Percentiles rank a stretch among this genome's conserved stretches.
phyloP scores from a whole-genome alignment of 2,797 vertebrate genomes.

The Lutjanus argentimaculatus region DNA sequence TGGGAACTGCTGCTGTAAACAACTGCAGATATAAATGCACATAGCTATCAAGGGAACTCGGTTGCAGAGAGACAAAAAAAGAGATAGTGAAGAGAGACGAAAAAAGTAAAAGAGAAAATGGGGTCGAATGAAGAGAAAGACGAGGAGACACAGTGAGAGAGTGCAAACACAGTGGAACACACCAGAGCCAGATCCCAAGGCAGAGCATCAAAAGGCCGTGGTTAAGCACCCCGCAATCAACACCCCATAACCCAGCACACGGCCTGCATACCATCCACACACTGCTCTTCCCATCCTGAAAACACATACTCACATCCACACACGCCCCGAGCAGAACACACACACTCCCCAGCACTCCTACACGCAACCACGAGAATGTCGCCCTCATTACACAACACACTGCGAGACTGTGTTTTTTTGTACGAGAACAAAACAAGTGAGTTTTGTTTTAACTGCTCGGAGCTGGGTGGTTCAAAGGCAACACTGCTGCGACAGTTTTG shows the following conservation, averaged over 20 bases:
- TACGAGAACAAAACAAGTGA: conserved; percentile 68
- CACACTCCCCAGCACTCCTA: conserved; percentile 49
- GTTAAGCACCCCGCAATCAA: conserved; percentile 83
- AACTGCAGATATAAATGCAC: conserved; percentile 27
- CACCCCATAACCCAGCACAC: conserved; percentile 82
- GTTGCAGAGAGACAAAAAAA: conserved; percentile 9
- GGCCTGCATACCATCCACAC: conserved; percentile 75
- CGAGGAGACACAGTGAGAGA: conserved; percentile 41
- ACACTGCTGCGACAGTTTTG: conserved; percentile 41
- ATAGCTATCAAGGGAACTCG: not conserved
- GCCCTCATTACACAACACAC: conserved; percentile 63
- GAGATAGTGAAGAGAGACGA: conserved; percentile 3
- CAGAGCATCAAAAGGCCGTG: conserved; percentile 77
- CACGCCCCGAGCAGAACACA: conserved; percentile 43
- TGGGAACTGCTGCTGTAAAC: conserved; percentile 26
- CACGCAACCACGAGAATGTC: conserved; percentile 70
- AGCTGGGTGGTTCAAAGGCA: conserved; percentile 68
- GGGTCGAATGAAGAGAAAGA: conserved; percentile 16
- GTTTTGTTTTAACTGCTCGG: conserved; percentile 58
- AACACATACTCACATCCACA: conserved; percentile 49
- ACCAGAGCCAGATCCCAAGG: conserved; percentile 63
- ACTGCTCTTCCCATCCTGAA: conserved; percentile 57
- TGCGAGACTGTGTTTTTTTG: conserved; percentile 45
- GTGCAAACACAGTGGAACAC: conserved; percentile 64
- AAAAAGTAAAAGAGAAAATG: conserved; percentile 9